Base-by-base conservation (phyloP, 2,888 invertebrate genomes). In the Pachymerium ferrugineum region DNA sequence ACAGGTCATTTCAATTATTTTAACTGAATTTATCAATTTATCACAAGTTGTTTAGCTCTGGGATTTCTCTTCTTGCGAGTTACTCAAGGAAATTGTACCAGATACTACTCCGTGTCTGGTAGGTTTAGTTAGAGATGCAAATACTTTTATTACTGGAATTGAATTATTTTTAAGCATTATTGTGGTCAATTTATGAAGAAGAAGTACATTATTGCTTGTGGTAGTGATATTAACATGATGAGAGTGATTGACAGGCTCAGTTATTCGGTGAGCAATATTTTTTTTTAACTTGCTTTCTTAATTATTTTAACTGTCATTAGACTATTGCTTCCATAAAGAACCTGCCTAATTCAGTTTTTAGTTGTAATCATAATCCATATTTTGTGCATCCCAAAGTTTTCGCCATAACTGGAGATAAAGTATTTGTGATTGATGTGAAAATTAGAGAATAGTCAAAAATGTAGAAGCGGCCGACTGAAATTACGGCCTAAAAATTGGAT, bases 1-100 rank as follows among this genome's bases (percentile, higher is more conserved):
- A 75, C 88, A 89, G 80, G 77, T 88, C 28, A 89, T 22, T 68
- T 25, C 16, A 54, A 28, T 12, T 67, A 67, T 14, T 12, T 35
- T 35, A 8, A 35, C 35, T 35, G 14, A 35, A 35, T 10, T 10
- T 10, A 14, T 35, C 14, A 35, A 35, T 6, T 54, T 16, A 54
- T 31, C 4, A 22, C 6, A 6, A 12, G 31, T 19, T 71, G 1
- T 8, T 38, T 35, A 71, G 71, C 25, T 71, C 6, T 71, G 71
- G 71, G 71, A 71, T 35, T 71, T 71, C 19, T 10, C 25, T 10
- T 38, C 71, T 35, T 31, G 71, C 10, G 71, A 71, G 2, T 22
- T 71, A 16, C n/a, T 71, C 22, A 71, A 35, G 25, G 71, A 71
- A 14, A 25, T 71, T 71, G n/a, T 8, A 16, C 71, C 71, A 22